Evolutionary conservation across 2,888 invertebrate genomes (phyloP).

Genomic region (Melieria picta): DNA sequence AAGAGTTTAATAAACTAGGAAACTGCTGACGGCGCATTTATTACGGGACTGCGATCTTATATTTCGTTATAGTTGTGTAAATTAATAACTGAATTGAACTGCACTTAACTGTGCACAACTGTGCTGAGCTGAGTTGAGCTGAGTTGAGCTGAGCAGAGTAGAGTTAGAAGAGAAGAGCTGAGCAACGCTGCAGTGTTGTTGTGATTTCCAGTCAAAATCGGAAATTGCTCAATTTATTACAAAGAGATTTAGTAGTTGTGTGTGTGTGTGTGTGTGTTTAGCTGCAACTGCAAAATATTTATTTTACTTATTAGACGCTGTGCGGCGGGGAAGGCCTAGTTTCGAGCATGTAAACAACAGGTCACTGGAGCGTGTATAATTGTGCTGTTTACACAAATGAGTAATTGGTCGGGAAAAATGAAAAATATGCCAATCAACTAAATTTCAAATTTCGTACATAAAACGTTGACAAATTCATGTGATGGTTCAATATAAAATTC

Average conservation of each 20-base stretch:
- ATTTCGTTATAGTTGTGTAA: neutral
- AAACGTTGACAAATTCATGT: no score
- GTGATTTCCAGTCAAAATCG: neutral
- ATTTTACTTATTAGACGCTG: no score
- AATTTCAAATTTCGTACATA: no score
- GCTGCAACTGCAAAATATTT: no score
- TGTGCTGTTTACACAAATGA: no score
- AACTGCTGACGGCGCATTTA: neutral
- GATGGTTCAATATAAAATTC: no score
- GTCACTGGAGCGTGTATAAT: no score
- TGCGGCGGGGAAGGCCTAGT: no score
- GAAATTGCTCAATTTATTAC: neutral
- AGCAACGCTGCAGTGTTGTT: neutral
- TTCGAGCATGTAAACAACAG: no score
- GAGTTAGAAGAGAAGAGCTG: neutral
- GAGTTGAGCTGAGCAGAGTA: neutral
- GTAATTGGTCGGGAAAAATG: no score
- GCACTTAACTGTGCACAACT: neutral
- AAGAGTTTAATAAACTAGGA: constrained; percentile 6
- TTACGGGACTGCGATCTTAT: neutral
- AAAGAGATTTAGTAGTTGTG: neutral
- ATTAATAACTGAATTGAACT: neutral
- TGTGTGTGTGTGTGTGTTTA: neutral
- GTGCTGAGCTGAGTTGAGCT: neutral
- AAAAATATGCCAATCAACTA: no score